Evolutionary conservation across 1,140 invertebrate species (phyloP).

Genomic region (Bombus confusus): DNA sequence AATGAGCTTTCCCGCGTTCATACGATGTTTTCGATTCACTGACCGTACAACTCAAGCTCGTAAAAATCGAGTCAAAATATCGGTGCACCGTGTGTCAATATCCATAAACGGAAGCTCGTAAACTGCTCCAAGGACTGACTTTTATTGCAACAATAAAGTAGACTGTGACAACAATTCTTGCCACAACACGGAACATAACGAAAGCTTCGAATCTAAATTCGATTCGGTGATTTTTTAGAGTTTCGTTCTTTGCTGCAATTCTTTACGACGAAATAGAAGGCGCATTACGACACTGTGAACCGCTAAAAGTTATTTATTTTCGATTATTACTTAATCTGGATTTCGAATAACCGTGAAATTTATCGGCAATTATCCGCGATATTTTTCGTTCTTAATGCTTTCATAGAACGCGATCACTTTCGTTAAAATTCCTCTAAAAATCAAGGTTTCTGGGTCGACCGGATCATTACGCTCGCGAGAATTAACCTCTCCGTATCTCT

Average conservation of each 20-base stretch:
- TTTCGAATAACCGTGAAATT: not conserved
- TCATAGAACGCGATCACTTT: not conserved
- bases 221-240: not conserved
- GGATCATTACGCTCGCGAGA: not conserved
- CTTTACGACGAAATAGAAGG: not conserved
- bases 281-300: not conserved
- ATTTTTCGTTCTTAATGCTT: not conserved
- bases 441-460: not conserved
- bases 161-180: not conserved
- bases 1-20: not conserved
- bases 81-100: not conserved
- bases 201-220: not conserved
- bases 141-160: slow-evolving; percentile 1
- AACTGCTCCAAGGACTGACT: not conserved
- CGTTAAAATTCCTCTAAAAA: not conserved
- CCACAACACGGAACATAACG: no score
- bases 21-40: not conserved
- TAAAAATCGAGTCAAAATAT: slow-evolving; percentile 1
- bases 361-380: not conserved
- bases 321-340: not conserved
- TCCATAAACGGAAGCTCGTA: not conserved
- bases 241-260: not conserved
- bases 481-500: not conserved
- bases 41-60: not conserved
- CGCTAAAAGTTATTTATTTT: not conserved